phyloP scores from a whole-genome alignment of 2,113 vertebrate species.

The Sardina pilchardus region DNA sequence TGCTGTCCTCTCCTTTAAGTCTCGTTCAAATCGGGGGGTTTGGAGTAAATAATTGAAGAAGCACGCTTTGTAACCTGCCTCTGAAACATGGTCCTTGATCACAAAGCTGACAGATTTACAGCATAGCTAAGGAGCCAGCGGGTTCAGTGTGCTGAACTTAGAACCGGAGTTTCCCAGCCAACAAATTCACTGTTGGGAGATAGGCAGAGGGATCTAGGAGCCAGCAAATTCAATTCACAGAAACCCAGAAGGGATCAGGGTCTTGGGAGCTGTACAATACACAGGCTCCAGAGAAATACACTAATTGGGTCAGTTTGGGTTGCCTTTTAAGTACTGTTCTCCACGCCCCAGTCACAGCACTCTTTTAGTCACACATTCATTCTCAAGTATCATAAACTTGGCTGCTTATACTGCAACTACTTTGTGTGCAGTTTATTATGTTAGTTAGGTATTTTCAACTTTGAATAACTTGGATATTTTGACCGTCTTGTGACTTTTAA shows the following conservation, averaged over 20 bases:
- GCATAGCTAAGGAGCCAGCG: slow-evolving; percentile 39
- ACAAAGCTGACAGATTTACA: slow-evolving; percentile 51
- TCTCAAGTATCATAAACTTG: slow-evolving; percentile 20
- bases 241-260: slow-evolving; percentile 55
- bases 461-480: neutral
- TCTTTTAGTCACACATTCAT: slow-evolving; percentile 27
- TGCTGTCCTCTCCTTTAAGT: slow-evolving; percentile 18
- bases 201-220: slow-evolving; percentile 49
- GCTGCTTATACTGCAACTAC: neutral
- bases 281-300: slow-evolving; percentile 50
- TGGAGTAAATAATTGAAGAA: slow-evolving; percentile 33
- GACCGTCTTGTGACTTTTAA: neutral
- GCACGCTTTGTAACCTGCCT: slow-evolving; percentile 34
- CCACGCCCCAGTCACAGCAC: slow-evolving; percentile 26
- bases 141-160: slow-evolving; percentile 49
- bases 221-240: slow-evolving; percentile 64
- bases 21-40: slow-evolving; percentile 25
- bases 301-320: slow-evolving; percentile 58
- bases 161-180: slow-evolving; percentile 43
- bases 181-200: slow-evolving; percentile 49
- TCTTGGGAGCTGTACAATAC: slow-evolving; percentile 57
- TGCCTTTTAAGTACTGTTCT: slow-evolving; percentile 47
- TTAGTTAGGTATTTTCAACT: neutral
- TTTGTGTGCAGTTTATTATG: neutral
- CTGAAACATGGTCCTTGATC: slow-evolving; percentile 34